Base-by-base conservation (phyloP, 64 coral and sea anemone species). In the Montipora sp. region DNA sequence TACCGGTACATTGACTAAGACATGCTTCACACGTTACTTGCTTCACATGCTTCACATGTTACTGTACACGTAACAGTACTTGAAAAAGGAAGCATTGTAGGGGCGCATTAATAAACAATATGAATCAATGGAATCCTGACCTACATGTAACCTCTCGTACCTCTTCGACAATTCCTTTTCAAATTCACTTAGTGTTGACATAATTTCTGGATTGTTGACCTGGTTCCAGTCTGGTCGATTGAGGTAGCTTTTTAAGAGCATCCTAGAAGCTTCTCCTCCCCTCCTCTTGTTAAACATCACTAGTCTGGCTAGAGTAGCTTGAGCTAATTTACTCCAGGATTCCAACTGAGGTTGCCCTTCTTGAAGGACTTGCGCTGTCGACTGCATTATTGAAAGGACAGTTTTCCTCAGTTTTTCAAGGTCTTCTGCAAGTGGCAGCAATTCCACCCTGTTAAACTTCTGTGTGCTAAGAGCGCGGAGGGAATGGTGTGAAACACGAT, bases 271-370 rank as follows among this genome's bases (percentile, higher is more conserved):
- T 51, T 95, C 93, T 47, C 93, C 81, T 48, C 59, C 63, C 15
- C 89, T 61, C 43, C 82, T 59, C 46, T 95, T 95, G 51, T 91
- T 91, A 47, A 95, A 74, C 12, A 91, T 90, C 1, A 91, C 73
- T 13, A 95, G 74, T 76, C 93, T 90, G 4, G 71, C 81, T 0
- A 95, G 80, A n/a, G 84, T 58, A 55, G 75, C 77, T 46, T 95
- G 49, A 20, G 83, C 94, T 11, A 88, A 50, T 8, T 70, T 9
- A 20, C 36, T 53, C 94, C 94, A 91, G 14, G 13, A 22, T 77
- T 87, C 77, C n/a, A 87, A 7, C 19, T 73, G 60, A 61, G 79
- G 79, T 14, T 84, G 22, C 59, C 59, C 59, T 43, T 68, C 21
- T 73, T 47, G 44, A 58, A 91, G 75, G 51, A 59, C 0, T 73